A percentile compares a stretch with the other conserved stretches of the same genome.
Conservation (phyloP, 1,140 invertebrate genomes). For the Lepidurus packardi region DNA sequence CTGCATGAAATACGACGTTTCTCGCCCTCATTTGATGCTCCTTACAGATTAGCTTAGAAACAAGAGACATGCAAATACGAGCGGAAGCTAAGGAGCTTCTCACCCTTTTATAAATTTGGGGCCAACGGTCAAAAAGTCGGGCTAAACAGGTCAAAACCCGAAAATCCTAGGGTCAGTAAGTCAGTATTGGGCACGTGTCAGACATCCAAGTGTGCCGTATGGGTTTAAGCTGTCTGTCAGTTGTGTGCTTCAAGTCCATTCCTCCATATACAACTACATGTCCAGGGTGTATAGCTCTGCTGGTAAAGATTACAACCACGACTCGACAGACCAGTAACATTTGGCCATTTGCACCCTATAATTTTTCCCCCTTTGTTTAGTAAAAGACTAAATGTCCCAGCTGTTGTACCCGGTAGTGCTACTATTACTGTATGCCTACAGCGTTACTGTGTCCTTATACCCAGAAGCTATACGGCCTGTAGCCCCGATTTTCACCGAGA, state of each 20-base stretch:
- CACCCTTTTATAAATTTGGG: not conserved
- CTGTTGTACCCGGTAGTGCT: not conserved
- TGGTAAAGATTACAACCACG: not conserved
- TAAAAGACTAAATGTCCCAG: not conserved
- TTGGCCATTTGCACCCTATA: not conserved
- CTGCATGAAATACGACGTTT: too few relatives aligned
- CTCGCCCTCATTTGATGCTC: too few relatives aligned
- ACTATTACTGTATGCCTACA: not conserved
- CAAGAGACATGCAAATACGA: too few relatives aligned
- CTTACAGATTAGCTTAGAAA: too few relatives aligned
- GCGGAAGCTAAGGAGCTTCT: too few relatives aligned
- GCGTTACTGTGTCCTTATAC: too few relatives aligned
- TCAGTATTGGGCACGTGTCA: not conserved
- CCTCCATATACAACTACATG: not conserved
- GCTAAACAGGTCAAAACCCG: not conserved
- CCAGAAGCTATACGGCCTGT: too few relatives aligned
- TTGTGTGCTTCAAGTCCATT: too few relatives aligned
- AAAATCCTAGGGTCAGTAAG: not conserved
- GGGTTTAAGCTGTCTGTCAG: not conserved
- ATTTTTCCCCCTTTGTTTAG: not conserved
- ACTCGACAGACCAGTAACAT: not conserved
- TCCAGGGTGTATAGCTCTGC: not conserved
- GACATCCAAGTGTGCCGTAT: not conserved
- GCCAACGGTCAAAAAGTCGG: not conserved
- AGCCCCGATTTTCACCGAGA: too few relatives aligned